phyloP scores from a whole-genome alignment of 2,113 vertebrate genomes.

The Cinclus cinclus region DNA sequence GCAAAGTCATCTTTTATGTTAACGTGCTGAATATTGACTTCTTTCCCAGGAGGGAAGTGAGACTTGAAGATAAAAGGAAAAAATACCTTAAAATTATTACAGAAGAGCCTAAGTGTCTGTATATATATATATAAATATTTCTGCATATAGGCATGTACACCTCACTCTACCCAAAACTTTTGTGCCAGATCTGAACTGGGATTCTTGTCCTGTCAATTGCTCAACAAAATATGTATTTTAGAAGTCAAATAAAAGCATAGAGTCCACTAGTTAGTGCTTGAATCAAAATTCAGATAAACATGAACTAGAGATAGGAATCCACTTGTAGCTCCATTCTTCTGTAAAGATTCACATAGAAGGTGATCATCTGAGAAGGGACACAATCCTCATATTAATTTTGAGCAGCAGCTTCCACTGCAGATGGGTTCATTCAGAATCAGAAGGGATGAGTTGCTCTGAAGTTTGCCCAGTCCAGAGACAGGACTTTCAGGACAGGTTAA shows the following conservation, averaged over 20 bases:
- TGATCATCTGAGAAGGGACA: not conserved
- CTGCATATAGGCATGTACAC: not conserved
- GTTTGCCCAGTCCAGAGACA: not conserved
- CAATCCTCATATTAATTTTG: not conserved
- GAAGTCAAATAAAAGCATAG: not conserved
- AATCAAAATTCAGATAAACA: not conserved
- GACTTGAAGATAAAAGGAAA: not conserved
- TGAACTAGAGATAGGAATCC: not conserved
- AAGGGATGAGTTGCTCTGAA: not conserved
- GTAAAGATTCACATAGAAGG: not conserved
- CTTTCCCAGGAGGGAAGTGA: not conserved
- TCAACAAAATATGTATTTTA: not conserved
- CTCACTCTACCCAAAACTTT: not conserved
- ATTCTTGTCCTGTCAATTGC: not conserved
- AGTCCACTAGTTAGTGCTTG: not conserved
- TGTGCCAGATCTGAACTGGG: not conserved
- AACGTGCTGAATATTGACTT: not conserved
- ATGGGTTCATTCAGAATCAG: not conserved
- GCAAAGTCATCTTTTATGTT: not conserved
- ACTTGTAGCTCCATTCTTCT: not conserved
- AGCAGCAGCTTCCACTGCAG: not conserved
- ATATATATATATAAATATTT: not conserved
- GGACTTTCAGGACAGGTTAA: not conserved
- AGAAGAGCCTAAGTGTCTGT: not conserved
- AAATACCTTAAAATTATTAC: not conserved